A percentile compares a stretch with the other conserved stretches of the same genome.
Conservation (phyloP, 2,888 invertebrate genomes). For the Synergus gifuensis region DNA sequence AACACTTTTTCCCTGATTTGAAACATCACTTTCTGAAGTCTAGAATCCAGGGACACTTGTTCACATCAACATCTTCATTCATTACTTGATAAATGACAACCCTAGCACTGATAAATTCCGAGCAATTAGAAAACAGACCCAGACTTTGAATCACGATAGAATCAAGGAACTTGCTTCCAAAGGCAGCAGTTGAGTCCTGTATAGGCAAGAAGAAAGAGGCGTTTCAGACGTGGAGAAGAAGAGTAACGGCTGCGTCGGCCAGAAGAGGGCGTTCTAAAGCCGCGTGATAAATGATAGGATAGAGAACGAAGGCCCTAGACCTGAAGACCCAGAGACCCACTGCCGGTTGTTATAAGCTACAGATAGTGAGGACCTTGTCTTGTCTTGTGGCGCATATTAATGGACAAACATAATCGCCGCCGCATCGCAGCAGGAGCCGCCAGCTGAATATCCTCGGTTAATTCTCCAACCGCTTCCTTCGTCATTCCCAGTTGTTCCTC, state of each 20-base stretch:
- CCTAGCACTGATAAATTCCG: not conserved
- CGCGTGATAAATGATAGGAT: conserved; percentile 74
- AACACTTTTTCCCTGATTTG: not conserved
- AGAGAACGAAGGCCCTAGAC: conserved; percentile 66
- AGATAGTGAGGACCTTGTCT: conserved; percentile 69
- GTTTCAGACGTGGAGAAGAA: conserved; percentile 40
- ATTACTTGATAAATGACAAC: conserved; percentile 3
- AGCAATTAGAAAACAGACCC: not conserved
- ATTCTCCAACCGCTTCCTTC: conserved; percentile 51
- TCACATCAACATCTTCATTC: conserved; percentile 1
- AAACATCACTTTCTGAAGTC: not conserved
- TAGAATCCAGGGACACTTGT: not conserved
- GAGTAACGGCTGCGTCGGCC: conserved; percentile 38
- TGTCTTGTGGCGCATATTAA: conserved; percentile 75
- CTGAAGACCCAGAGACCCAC: conserved; percentile 73
- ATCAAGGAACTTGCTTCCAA: conserved; percentile 3
- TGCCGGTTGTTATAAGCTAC: conserved; percentile 59
- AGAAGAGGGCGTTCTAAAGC: conserved; percentile 54
- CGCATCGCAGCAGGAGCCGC: conserved; percentile 74
- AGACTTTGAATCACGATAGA: not conserved
- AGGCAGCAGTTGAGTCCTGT: conserved; percentile 14
- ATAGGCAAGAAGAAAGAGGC: conserved; percentile 47
- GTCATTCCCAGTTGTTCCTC: conserved; percentile 66
- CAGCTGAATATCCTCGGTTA: conserved; percentile 64
- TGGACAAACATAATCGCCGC: conserved; percentile 76